Percentiles rank a stretch among this genome's conserved stretches.
Evolutionary conservation across 64 coral and sea anemone genomes (phyloP).

Genomic region (Orbicella faveolata): DNA sequence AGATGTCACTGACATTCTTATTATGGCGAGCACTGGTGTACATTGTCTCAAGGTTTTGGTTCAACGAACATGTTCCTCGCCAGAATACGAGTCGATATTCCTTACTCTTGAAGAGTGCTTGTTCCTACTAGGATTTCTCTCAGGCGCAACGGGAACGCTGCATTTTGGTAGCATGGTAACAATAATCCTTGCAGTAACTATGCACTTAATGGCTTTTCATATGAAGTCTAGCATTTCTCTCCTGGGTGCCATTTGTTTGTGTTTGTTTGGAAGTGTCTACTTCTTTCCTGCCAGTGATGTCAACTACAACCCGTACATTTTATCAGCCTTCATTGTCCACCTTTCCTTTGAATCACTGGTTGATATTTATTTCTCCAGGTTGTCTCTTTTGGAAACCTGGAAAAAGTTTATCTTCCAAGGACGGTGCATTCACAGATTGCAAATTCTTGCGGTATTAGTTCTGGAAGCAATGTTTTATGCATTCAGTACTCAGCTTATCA

Average conservation of each 20-base stretch:
- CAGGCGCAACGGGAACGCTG: slow-evolving; percentile 57
- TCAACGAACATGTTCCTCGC: slow-evolving; percentile 64
- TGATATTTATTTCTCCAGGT: slow-evolving; percentile 95
- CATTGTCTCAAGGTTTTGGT: slow-evolving; percentile 55
- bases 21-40: slow-evolving; percentile 71
- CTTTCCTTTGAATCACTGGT: slow-evolving; percentile 79
- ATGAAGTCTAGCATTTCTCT: slow-evolving; percentile 89
- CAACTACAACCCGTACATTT: slow-evolving; percentile 94
- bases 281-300: slow-evolving; percentile 86
- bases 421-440: slow-evolving; percentile 69
- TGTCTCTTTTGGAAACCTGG: slow-evolving; percentile 90
- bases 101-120: slow-evolving; percentile 83
- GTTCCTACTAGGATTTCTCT: slow-evolving; percentile 72
- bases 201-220: slow-evolving; percentile 84
- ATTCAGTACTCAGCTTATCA: slow-evolving; percentile 59
- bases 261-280: slow-evolving; percentile 53
- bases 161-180: slow-evolving; percentile 74
- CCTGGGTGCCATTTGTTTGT: slow-evolving; percentile 55
- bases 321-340: slow-evolving; percentile 69
- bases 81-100: slow-evolving; percentile 57
- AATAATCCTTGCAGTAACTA: slow-evolving; percentile 57
- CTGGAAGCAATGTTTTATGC: slow-evolving; percentile 51
- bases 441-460: slow-evolving; percentile 60
- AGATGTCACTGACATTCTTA: slow-evolving; percentile 82
- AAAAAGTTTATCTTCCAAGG: slow-evolving; percentile 79